Evolutionary conservation across 2,113 vertebrate genomes (phyloP).

Genomic region (Microcebus griseorufus): DNA sequence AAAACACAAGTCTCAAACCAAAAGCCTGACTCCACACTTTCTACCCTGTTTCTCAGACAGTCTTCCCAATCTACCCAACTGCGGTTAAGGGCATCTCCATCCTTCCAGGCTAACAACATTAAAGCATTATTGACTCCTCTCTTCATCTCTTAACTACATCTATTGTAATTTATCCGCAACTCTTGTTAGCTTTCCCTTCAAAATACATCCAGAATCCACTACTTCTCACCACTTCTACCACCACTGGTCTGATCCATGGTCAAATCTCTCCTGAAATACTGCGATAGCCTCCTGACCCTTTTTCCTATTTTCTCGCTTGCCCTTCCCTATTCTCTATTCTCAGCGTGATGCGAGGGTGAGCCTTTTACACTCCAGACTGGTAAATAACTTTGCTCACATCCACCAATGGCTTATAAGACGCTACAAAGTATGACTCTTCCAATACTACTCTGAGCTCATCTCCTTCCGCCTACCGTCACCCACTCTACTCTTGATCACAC

Average conservation of each 20-base stretch:
- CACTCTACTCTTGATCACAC: no score
- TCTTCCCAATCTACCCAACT: background rate
- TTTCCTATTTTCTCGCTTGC: background rate
- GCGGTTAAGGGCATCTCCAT: background rate
- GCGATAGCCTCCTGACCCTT: background rate
- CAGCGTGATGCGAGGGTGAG: background rate
- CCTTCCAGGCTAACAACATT: background rate
- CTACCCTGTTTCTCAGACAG: background rate
- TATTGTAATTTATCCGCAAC: background rate
- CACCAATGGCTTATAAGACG: background rate
- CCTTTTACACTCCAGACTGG: background rate
- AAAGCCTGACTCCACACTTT: background rate
- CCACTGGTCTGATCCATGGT: background rate
- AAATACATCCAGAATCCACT: background rate
- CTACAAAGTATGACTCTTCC: background rate
- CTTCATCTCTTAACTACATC: background rate
- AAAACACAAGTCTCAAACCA: background rate
- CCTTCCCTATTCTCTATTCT: background rate
- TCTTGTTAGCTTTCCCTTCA: background rate
- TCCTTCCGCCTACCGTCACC: background rate
- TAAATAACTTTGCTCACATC: background rate
- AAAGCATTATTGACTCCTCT: background rate
- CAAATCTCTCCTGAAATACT: background rate
- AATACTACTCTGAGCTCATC: background rate
- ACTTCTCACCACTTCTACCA: background rate